Percentiles rank a stretch among this genome's conserved stretches.
Conservation (phyloP, 2,113 vertebrate species). For the Eurypyga helias region DNA sequence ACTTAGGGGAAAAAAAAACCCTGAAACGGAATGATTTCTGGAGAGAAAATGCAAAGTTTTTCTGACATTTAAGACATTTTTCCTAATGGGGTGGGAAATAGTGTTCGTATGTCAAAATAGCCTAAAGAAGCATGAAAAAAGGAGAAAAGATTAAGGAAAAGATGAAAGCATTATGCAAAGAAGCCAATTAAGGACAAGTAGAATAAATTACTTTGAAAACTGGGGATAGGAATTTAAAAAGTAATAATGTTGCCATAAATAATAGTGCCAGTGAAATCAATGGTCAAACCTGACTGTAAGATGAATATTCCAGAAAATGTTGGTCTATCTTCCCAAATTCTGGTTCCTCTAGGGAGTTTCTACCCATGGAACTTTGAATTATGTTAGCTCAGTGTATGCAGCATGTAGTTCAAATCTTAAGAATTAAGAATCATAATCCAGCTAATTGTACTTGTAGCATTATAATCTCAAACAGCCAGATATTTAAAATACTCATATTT, state of each 20-base stretch:
- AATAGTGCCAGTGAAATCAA: not conserved
- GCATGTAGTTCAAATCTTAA: not conserved
- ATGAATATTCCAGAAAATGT: not conserved
- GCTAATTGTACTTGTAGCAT: not conserved
- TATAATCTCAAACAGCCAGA: not conserved
- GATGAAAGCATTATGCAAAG: not conserved
- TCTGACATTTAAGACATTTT: conserved; percentile 1
- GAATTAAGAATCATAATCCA: not conserved
- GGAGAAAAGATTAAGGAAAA: not conserved
- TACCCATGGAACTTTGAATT: not conserved
- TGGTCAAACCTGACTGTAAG: not conserved
- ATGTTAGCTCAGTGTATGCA: not conserved
- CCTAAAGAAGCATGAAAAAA: not conserved
- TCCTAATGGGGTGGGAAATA: not conserved
- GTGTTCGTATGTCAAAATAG: not conserved
- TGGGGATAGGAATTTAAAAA: not conserved
- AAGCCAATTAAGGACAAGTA: not conserved
- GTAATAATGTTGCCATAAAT: not conserved
- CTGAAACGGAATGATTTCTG: conserved; percentile 24
- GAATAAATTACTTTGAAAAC: not conserved
- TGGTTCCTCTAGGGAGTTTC: not conserved
- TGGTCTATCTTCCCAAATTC: not conserved
- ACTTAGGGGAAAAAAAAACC: not conserved
- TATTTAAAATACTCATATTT: not conserved
- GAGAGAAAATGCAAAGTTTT: not conserved